Base-by-base conservation (phyloP, 2,113 vertebrate species). In the Agelaius tricolor region DNA sequence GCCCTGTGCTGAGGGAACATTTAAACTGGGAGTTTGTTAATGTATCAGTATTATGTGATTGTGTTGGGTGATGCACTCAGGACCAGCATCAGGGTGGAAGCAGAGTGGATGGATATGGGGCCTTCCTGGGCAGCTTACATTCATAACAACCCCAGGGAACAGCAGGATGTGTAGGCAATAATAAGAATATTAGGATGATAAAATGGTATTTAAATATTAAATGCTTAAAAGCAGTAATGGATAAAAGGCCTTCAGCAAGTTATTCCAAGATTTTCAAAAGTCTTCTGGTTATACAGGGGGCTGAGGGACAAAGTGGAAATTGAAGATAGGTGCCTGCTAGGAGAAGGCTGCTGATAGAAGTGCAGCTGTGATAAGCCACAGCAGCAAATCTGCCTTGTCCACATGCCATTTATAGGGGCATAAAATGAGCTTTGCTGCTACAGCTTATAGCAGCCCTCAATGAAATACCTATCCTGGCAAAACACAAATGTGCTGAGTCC, bases 121-220 rank as follows among this genome's bases (percentile, higher is more conserved):
- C 6, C 13, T 68, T 62, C n/a, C 47, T 37, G 13, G 11, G 13
- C 6, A 4, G 8, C 58, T 43, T 14, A 30, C 46, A 31, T 30
- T 33, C 46, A 8, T 11, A 46, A 66, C 0, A 2, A 93, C 43
- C 46, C 35, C 44, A 23, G 67, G 75, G 39, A 85, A 61, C 14
- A 44, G 55, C 37, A 69, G 55, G 15, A n/a, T 27, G 68, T 43
- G 59, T 16, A 43, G 72, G 79, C 13, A 24, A 92, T 78, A 94
- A 93, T 63, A 94, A 65, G 68, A 95, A 91, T 95, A 97, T 96
- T 90, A 96, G 87, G 83, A 94, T 90, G 95, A 97, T 96, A 93
- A 97, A 97, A 96, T 93, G 82, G 81, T 91, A 94, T 93, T 94
- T 97, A 96, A 98, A 96, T 95, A 92, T 87, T 93, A 97, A 96